phyloP scores from a whole-genome alignment of 2,888 invertebrate genomes.

The Meandrusa payeni region DNA sequence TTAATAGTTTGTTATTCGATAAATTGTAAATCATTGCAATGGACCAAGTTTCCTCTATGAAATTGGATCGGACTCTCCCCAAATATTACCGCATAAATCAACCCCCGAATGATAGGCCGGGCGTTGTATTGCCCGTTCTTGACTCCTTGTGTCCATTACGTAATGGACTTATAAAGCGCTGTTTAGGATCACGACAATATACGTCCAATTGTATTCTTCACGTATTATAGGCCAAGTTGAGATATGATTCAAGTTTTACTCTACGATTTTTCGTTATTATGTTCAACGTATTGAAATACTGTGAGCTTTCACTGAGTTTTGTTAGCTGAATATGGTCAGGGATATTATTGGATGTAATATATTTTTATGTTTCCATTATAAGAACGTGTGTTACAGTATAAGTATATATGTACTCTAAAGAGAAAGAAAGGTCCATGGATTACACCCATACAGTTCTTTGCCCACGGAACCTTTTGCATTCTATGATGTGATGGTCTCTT shows the following conservation, averaged over 20 bases:
- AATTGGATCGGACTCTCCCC: constrained; percentile 44
- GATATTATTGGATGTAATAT: too few species aligned
- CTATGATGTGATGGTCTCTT: too few species aligned
- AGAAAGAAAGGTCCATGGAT: too few species aligned
- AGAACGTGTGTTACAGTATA: too few species aligned
- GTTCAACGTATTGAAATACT: constrained; percentile 36
- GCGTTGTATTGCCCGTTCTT: constrained; percentile 48
- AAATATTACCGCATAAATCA: constrained; percentile 64
- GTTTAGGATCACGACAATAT: constrained; percentile 54
- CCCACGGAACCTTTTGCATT: too few species aligned
- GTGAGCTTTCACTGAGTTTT: neutral
- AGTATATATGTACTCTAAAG: too few species aligned
- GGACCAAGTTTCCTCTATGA: constrained; percentile 39
- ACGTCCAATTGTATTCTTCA: constrained; percentile 43
- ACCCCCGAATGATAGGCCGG: constrained; percentile 43
- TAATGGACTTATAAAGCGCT: constrained; percentile 60
- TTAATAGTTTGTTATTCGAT: constrained; percentile 13
- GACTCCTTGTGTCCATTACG: constrained; percentile 49
- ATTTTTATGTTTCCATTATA: too few species aligned
- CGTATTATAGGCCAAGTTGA: constrained; percentile 37
- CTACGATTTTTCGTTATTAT: constrained; percentile 45
- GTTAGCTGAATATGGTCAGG: too few species aligned
- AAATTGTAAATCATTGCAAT: constrained; percentile 49
- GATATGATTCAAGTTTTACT: constrained; percentile 58
- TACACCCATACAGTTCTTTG: too few species aligned